Evolutionary conservation across 2,888 invertebrate species (phyloP), one percentile per base, ranked within the genome.

Genomic region (Pandemis cinnamomeana): DNA sequence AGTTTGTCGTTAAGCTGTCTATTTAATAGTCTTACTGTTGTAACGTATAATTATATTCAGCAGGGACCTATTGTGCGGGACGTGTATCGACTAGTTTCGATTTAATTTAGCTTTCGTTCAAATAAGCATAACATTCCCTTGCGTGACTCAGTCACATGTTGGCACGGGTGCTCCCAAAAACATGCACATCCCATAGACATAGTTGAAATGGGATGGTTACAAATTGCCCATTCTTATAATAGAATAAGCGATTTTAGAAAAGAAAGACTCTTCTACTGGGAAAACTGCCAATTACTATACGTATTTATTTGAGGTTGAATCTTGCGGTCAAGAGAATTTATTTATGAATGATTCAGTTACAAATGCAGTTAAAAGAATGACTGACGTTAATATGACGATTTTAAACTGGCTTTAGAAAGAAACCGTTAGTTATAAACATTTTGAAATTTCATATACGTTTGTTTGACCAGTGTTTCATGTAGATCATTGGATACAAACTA

Each of bases 231-330:
- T 58, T 58, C 10, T 11, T 15, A 4, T 58, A 58, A 27, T 11
- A 58, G 27, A 51, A 6, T 1, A 27, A 6, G 5, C 10, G 5
- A 27, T 27, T 20, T 15, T 58, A 55, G 11, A 11, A 27, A 20
- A 58, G 27, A 58, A 27, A 5, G 58, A 27, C 58, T 27, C 27
- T 58, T 58, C 58, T 58, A 61, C 41, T 61, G 41, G 61, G 61
- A 42, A 11, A 61, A 7, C n/a, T 41, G 61, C 61, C 61, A 61
- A 61, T 61, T 41, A 61, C 61, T 42, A 42, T 58, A 8, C 1
- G 61, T 61, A 61, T 61, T 55, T 55, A 61, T 61, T 55, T 55
- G 15, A 7, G 3, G 20, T 36, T 0, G 36, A 36, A 6, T 60
- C 13, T 36, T 60, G 60, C 51, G 6, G 36, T 55, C 20, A 8